A percentile compares a stretch with the other conserved stretches of the same genome.
Evolutionary conservation across 2,113 vertebrate genomes (phyloP).

Genomic region (Strigops habroptila): DNA sequence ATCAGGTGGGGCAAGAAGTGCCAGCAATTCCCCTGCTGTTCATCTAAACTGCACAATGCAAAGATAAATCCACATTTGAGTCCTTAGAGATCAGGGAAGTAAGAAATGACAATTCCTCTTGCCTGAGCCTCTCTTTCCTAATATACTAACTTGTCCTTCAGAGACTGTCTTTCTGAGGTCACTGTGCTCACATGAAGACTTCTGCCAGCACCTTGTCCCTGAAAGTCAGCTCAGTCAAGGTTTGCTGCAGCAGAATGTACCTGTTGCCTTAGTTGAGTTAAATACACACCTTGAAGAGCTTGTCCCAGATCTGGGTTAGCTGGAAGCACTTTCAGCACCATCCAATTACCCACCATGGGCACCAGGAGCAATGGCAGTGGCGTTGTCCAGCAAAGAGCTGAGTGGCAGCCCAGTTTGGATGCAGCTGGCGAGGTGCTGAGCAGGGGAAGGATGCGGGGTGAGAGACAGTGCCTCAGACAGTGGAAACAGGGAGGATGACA

Average conservation of each 20-base stretch:
- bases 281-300: not conserved
- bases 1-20: not conserved
- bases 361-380: not conserved
- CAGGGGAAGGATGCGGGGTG: not conserved
- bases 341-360: rapidly evolving
- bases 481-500: not conserved
- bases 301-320: not conserved
- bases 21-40: not conserved
- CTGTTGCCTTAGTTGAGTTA: not conserved
- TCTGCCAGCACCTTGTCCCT: not conserved
- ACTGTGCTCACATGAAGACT: not conserved
- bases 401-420: not conserved
- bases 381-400: not conserved
- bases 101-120: not conserved
- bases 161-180: not conserved
- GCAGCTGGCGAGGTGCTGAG: not conserved
- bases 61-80: not conserved
- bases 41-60: not conserved
- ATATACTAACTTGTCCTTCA: not conserved
- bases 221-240: not conserved
- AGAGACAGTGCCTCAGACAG: not conserved
- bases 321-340: not conserved
- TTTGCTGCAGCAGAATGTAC: not conserved
- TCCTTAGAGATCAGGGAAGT: not conserved
- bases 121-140: not conserved